Conservation (phyloP, 2,797 vertebrate species). For the Manis crassicaudata region DNA sequence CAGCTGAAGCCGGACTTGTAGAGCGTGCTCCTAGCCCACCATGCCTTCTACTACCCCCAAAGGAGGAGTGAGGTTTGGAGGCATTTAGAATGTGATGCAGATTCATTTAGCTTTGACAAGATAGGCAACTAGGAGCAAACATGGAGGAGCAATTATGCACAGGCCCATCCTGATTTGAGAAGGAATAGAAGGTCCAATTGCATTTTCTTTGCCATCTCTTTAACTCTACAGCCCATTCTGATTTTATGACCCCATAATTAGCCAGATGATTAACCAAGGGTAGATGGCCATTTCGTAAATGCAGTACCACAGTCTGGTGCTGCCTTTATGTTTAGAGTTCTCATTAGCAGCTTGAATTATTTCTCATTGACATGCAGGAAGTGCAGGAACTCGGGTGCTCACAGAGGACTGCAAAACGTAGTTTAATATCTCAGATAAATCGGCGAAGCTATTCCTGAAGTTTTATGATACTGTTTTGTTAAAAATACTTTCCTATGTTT, state of each 20-base stretch:
- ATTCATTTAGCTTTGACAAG: neutral
- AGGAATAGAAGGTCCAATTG: neutral
- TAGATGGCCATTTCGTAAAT: neutral
- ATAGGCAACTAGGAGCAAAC: neutral
- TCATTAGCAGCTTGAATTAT: neutral
- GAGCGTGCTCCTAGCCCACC: neutral
- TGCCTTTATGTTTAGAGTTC: neutral
- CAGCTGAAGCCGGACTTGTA: neutral
- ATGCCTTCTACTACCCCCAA: too few relatives aligned
- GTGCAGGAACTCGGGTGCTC: neutral
- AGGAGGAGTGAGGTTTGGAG: neutral
- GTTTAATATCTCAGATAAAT: neutral
- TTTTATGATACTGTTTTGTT: neutral
- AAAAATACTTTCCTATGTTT: neutral
- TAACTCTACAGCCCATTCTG: neutral
- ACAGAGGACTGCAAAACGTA: neutral
- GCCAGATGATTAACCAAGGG: constrained; percentile 14
- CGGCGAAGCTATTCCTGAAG: too few relatives aligned
- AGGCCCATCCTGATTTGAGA: neutral
- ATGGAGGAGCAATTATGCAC: neutral
- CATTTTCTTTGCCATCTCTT: neutral
- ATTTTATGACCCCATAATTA: neutral
- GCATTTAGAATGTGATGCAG: neutral
- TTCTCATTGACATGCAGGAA: neutral
- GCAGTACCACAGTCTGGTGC: fast-evolving